phyloP scores from a whole-genome alignment of 2,888 invertebrate genomes.

The Drosophila quinaria region DNA sequence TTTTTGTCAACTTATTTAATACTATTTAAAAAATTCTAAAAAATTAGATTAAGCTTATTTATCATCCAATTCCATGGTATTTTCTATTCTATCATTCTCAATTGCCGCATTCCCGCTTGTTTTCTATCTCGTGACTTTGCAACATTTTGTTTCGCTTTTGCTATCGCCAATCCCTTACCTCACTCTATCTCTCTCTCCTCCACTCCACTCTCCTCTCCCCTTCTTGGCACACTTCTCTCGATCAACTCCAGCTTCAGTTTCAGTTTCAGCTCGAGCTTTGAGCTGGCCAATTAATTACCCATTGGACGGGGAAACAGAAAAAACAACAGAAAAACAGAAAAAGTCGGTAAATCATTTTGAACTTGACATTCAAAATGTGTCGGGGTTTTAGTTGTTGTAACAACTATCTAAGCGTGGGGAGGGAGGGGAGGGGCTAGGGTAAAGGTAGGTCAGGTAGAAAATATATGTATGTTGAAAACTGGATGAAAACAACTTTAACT shows the following conservation, averaged over 20 bases:
- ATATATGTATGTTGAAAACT: constrained; percentile 41
- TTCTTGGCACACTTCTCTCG: constrained; percentile 4
- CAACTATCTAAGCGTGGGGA: constrained; percentile 25
- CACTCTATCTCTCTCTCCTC: background rate
- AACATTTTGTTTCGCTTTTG: constrained; percentile 31
- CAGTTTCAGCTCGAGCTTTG: constrained; percentile 17
- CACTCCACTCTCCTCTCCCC: background rate
- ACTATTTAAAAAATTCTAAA: too few species aligned
- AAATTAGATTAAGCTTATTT: background rate
- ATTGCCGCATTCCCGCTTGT: background rate
- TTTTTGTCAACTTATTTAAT: too few species aligned
- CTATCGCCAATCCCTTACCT: constrained; percentile 13
- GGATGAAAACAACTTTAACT: constrained; percentile 52
- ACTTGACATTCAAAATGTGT: constrained; percentile 71
- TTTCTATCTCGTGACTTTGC: constrained; percentile 16
- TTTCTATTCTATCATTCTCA: background rate
- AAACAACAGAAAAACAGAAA: constrained; percentile 22
- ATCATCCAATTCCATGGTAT: background rate
- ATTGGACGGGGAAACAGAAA: constrained; percentile 12
- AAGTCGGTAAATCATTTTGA: constrained; percentile 76
- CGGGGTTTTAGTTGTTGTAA: constrained; percentile 46
- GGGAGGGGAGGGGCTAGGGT: background rate
- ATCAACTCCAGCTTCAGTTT: constrained; percentile 11
- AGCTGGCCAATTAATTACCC: constrained; percentile 71
- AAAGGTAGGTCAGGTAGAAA: constrained; percentile 20